Conservation (phyloP, 2,888 invertebrate species). For the Drosophila austrosaltans region DNA sequence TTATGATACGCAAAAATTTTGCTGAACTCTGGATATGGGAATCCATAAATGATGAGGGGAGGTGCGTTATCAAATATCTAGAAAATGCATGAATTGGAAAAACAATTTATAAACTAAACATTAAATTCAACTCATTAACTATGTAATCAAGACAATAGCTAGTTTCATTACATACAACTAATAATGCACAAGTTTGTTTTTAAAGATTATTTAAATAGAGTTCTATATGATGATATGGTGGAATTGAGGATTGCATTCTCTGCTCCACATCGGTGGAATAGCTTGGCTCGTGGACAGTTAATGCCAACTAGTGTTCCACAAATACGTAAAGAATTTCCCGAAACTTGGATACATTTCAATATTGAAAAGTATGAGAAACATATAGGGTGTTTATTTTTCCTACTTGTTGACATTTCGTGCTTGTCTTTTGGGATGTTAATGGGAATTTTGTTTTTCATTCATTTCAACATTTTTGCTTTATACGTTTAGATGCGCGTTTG, state of each 20-base stretch:
- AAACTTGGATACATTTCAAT: neutral
- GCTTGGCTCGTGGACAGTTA: neutral
- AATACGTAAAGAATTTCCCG: conserved; percentile 4
- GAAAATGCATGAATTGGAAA: neutral
- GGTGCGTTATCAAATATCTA: conserved; percentile 3
- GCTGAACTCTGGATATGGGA: conserved; percentile 12
- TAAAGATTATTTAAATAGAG: neutral
- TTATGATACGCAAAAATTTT: conserved; percentile 9
- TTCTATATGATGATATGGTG: too few species aligned
- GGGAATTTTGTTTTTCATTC: too few species aligned
- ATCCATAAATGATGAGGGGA: neutral
- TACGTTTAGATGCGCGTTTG: too few species aligned
- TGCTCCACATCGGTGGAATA: neutral
- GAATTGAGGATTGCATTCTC: too few species aligned
- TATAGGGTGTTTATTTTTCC: neutral
- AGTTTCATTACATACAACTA: neutral
- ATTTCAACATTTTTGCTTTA: too few species aligned
- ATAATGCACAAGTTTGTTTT: neutral
- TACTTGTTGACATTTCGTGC: neutral
- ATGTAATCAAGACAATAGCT: too few species aligned
- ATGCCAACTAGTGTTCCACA: neutral
- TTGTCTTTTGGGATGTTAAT: neutral
- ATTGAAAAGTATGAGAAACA: neutral
- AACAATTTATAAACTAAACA: neutral
- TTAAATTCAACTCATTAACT: neutral